Conservation (phyloP, 2,888 invertebrate genomes). For the Platycheirus albimanus region DNA sequence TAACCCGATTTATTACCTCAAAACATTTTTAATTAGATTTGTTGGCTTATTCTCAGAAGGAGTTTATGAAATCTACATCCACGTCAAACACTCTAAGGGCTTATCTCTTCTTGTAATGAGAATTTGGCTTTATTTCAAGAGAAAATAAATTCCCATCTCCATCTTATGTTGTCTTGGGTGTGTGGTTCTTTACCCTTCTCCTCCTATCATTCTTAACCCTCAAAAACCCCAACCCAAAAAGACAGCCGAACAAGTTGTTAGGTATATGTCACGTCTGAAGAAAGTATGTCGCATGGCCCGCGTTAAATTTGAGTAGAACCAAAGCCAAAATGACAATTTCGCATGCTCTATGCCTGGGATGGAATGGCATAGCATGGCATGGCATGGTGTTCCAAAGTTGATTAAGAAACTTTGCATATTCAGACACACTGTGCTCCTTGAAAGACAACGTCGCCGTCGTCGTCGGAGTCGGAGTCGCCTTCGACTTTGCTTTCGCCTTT, state of each 20-base stretch:
- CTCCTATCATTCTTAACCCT: neutral
- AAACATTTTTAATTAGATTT: slow-evolving; percentile 63
- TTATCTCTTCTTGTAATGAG: slow-evolving; percentile 12
- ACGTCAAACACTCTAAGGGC: slow-evolving; percentile 16
- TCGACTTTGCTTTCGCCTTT: neutral
- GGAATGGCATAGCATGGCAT: neutral
- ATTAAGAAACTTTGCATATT: slow-evolving; percentile 50
- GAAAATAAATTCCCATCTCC: slow-evolving; percentile 47
- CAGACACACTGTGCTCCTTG: neutral
- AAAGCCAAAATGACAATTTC: slow-evolving; percentile 37
- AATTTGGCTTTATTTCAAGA: slow-evolving; percentile 45
- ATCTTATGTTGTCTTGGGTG: too few relatives aligned
- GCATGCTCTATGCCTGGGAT: slow-evolving; percentile 7
- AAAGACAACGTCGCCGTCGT: slow-evolving; percentile 4
- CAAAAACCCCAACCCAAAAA: neutral
- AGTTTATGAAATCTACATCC: slow-evolving; percentile 34
- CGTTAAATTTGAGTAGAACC: slow-evolving; percentile 23
- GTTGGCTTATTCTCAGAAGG: slow-evolving; percentile 23
- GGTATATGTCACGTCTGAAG: slow-evolving; percentile 28
- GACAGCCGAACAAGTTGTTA: slow-evolving; percentile 29
- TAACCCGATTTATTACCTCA: slow-evolving; percentile 55
- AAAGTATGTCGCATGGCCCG: slow-evolving; percentile 22
- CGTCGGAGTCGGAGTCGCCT: too few relatives aligned
- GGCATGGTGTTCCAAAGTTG: slow-evolving; percentile 39
- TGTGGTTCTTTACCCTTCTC: neutral